phyloP scores from a whole-genome alignment of 2,113 vertebrate genomes.

The Herpetotheres cachinnans region DNA sequence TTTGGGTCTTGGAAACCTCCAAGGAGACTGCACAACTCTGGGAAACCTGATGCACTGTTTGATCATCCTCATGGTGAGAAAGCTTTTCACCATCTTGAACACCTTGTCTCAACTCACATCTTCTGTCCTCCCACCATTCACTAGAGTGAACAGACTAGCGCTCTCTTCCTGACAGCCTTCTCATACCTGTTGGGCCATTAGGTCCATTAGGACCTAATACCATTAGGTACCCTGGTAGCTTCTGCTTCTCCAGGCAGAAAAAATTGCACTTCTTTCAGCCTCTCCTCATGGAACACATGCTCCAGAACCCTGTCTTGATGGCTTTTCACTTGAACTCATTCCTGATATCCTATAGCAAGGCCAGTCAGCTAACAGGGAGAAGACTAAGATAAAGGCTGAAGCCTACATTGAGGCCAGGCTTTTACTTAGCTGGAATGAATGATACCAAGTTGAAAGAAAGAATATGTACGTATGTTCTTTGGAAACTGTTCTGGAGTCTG shows the following conservation, averaged over 20 bases:
- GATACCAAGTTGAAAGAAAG: neutral
- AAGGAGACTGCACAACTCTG: neutral
- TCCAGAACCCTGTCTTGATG: neutral
- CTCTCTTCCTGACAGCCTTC: neutral
- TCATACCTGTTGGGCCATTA: neutral
- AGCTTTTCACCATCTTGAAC: neutral
- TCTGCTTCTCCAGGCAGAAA: neutral
- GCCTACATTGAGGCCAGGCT: neutral
- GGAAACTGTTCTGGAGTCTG: neutral
- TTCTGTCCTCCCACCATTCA: neutral
- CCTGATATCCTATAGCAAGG: neutral
- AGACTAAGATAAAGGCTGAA: neutral
- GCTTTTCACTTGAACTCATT: neutral
- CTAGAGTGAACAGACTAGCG: neutral
- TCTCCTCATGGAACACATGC: neutral
- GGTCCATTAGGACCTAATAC: neutral
- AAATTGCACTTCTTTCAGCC: neutral
- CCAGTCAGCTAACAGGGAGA: neutral
- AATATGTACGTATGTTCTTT: neutral
- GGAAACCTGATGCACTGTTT: neutral
- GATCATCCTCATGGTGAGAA: neutral
- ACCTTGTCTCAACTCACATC: neutral
- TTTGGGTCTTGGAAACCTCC: neutral
- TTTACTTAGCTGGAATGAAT: neutral
- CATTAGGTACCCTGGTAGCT: neutral